phyloP scores from a whole-genome alignment of 2,888 invertebrate genomes.

The Drosophila putrida region DNA sequence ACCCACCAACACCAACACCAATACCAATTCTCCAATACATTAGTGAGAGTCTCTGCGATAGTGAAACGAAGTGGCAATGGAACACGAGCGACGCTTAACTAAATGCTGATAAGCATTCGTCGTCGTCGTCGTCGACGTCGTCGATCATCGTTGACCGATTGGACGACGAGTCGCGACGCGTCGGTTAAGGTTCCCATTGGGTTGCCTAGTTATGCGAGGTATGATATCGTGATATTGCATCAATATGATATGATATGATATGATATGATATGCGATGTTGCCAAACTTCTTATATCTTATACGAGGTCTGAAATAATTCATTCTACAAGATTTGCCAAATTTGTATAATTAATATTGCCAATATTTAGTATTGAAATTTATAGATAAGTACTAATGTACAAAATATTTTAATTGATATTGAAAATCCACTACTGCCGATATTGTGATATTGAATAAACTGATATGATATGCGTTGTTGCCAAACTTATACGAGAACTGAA shows the following conservation, averaged over 20 bases:
- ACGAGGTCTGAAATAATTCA: too few relatives aligned
- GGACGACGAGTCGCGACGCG: not conserved
- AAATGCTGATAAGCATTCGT: slow-evolving; percentile 42
- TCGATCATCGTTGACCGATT: slow-evolving; percentile 34
- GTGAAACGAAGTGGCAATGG: slow-evolving; percentile 44
- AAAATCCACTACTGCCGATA: too few relatives aligned
- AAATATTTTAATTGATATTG: too few relatives aligned
- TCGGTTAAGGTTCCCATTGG: not conserved
- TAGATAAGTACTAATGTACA: too few relatives aligned
- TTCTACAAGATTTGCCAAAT: too few relatives aligned
- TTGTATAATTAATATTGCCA: not conserved
- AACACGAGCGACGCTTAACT: slow-evolving; percentile 30
- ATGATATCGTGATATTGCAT: slow-evolving; percentile 5
- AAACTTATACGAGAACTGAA: not conserved
- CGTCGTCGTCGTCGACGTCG: not conserved
- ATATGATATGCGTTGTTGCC: not conserved
- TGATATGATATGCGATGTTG: not conserved
- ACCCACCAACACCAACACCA: slow-evolving; percentile 3
- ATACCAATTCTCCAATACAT: not conserved
- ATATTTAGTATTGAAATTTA: not conserved
- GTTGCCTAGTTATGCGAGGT: slow-evolving; percentile 32
- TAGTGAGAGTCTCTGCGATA: slow-evolving; percentile 8
- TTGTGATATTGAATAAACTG: too few relatives aligned
- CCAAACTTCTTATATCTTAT: not conserved
- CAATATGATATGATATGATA: not conserved